Evolutionary conservation across 2,888 invertebrate genomes (phyloP).

Genomic region (Listrodromus nycthemerus): DNA sequence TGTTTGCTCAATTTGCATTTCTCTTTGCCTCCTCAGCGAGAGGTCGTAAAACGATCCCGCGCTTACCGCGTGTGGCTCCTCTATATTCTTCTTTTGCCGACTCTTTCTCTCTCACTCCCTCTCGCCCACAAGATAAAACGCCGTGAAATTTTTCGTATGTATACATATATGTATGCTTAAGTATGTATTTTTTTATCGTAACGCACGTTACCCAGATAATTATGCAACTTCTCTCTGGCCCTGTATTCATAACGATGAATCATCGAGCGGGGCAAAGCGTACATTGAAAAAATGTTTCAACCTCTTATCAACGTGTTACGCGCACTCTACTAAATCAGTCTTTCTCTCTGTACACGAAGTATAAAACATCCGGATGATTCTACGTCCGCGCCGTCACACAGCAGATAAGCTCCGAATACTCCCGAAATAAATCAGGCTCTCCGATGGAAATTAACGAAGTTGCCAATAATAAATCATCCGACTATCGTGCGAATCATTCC

Average conservation of each 20-base stretch:
- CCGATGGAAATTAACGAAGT: constrained; percentile 28
- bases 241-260: constrained; percentile 58
- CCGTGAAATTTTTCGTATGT: constrained; percentile 12
- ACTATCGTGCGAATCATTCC: background rate
- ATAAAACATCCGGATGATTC: constrained; percentile 20
- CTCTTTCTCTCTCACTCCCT: background rate
- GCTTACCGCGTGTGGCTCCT: constrained; percentile 34
- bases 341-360: constrained; percentile 14
- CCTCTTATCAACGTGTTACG: constrained; percentile 51
- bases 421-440: constrained; percentile 8
- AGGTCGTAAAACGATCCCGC: constrained; percentile 44
- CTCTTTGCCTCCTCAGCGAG: constrained; percentile 16
- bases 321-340: constrained; percentile 41
- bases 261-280: constrained; percentile 43
- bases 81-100: constrained; percentile 26
- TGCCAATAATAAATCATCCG: constrained; percentile 16
- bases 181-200: constrained; percentile 6
- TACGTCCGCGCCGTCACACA: constrained; percentile 12
- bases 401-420: constrained; percentile 34
- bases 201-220: constrained; percentile 38
- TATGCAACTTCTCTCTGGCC: constrained; percentile 48
- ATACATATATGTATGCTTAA: background rate
- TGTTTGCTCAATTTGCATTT: constrained; percentile 31
- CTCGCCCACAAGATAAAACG: constrained; percentile 25
- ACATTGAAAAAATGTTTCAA: background rate